Evolutionary conservation across 1,140 invertebrate genomes (phyloP).

Genomic region (Camponotus floridanus): DNA sequence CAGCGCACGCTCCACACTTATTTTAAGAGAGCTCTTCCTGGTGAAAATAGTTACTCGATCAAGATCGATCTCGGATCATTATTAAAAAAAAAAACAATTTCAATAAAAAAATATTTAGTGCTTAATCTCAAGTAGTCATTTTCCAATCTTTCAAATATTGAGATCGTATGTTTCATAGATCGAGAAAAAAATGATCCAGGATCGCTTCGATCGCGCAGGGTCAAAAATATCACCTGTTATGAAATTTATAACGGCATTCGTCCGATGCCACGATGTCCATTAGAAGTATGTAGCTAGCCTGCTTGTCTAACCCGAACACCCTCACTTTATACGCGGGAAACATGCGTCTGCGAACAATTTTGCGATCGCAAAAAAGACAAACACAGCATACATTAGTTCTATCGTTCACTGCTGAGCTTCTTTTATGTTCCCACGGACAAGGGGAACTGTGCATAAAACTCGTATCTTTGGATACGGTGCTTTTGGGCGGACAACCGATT

Average conservation of each 20-base stretch:
- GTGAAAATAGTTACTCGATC: slow-evolving; percentile 7
- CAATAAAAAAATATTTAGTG: background rate
- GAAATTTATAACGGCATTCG: slow-evolving; percentile 98
- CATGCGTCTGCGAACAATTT: slow-evolving; percentile 91
- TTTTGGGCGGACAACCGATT: slow-evolving; percentile 14
- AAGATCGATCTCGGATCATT: slow-evolving; percentile 41
- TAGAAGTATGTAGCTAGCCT: slow-evolving; percentile 96
- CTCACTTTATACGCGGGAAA: slow-evolving; percentile 97
- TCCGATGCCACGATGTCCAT: slow-evolving; percentile 97
- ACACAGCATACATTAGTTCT: slow-evolving; percentile 77
- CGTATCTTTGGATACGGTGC: background rate
- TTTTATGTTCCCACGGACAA: slow-evolving; percentile 27
- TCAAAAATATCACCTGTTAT: slow-evolving; percentile 91
- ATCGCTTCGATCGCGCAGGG: slow-evolving; percentile 40
- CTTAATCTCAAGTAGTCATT: background rate
- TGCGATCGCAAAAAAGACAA: slow-evolving; percentile 79
- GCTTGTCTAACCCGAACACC: slow-evolving; percentile 96
- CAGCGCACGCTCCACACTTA: slow-evolving; percentile 79
- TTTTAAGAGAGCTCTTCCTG: slow-evolving; percentile 62
- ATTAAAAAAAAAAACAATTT: background rate
- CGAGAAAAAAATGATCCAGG: slow-evolving; percentile 23
- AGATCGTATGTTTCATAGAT: background rate
- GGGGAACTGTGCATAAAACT: slow-evolving; percentile 12
- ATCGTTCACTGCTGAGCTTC: slow-evolving; percentile 72
- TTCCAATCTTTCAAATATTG: no score